Evolutionary conservation across 2,113 vertebrate species (phyloP).

Genomic region (Bothrops jararaca): DNA sequence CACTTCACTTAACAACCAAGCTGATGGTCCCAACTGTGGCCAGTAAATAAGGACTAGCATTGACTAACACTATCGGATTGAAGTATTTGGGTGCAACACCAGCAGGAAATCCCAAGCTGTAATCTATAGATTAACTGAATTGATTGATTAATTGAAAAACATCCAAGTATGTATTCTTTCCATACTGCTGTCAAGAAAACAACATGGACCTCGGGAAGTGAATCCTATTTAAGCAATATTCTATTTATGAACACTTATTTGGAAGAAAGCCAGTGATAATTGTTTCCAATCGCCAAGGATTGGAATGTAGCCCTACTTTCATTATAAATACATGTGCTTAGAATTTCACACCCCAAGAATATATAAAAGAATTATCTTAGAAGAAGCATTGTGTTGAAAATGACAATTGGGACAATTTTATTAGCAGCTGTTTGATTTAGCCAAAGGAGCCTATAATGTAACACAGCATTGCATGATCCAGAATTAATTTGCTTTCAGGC

Average conservation of each 20-base stretch:
- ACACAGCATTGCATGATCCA: background rate
- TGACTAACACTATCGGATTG: background rate
- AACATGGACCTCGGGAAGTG: background rate
- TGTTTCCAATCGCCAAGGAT: background rate
- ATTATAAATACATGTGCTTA: background rate
- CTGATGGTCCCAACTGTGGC: background rate
- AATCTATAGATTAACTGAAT: background rate
- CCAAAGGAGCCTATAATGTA: background rate
- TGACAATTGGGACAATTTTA: background rate
- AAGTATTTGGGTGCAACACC: background rate
- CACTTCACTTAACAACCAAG: background rate
- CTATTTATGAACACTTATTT: background rate
- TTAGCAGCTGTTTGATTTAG: background rate
- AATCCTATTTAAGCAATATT: background rate
- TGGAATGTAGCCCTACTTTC: background rate
- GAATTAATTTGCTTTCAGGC: background rate
- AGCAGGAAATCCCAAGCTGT: background rate
- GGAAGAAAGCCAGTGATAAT: background rate
- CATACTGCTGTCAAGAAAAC: background rate
- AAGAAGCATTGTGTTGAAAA: background rate
- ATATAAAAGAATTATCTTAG: background rate
- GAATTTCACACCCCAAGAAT: background rate
- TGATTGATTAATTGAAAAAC: background rate
- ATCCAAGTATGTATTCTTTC: background rate
- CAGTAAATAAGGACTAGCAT: background rate